Percentiles rank a stretch among this genome's conserved stretches.
Evolutionary conservation across 2,113 vertebrate genomes (phyloP).

Genomic region (Hippolais icterina): DNA sequence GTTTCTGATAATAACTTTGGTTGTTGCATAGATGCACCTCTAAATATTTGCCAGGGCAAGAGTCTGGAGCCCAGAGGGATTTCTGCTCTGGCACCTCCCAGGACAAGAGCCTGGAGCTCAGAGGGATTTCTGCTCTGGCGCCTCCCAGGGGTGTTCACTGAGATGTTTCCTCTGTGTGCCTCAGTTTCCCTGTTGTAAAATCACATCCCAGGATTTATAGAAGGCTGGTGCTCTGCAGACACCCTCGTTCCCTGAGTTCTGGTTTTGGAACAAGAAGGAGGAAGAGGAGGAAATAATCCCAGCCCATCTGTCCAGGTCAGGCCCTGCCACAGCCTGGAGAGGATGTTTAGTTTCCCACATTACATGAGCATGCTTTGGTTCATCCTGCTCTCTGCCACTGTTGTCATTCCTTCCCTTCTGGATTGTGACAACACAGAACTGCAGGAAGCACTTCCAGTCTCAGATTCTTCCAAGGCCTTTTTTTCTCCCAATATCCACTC

Average conservation of each 20-base stretch:
- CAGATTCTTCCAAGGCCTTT: not conserved
- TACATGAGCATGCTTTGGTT: fast-evolving
- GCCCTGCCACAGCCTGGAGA: not conserved
- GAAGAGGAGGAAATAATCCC: not conserved
- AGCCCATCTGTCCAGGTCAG: too few species aligned
- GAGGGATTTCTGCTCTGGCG: not conserved
- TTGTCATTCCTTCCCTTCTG: not conserved
- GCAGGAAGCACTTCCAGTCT: not conserved
- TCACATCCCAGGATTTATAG: not conserved
- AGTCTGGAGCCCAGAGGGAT: not conserved
- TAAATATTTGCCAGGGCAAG: not conserved
- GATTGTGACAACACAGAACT: not conserved
- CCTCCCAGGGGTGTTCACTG: not conserved
- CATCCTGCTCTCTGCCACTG: fast-evolving
- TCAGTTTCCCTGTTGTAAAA: not conserved
- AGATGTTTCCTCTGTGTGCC: not conserved
- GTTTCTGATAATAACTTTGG: not conserved
- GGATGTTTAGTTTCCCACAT: not conserved
- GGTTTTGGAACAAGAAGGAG: not conserved
- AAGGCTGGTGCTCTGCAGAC: not conserved
- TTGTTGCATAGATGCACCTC: not conserved
- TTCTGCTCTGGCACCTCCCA: not conserved
- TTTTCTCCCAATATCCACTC: not conserved
- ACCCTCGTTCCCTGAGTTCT: not conserved
- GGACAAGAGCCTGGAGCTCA: too few species aligned